A percentile compares a stretch with the other conserved stretches of the same genome.
Conservation (phyloP, 2,113 vertebrate species). For the Dasyornis broadbenti region DNA sequence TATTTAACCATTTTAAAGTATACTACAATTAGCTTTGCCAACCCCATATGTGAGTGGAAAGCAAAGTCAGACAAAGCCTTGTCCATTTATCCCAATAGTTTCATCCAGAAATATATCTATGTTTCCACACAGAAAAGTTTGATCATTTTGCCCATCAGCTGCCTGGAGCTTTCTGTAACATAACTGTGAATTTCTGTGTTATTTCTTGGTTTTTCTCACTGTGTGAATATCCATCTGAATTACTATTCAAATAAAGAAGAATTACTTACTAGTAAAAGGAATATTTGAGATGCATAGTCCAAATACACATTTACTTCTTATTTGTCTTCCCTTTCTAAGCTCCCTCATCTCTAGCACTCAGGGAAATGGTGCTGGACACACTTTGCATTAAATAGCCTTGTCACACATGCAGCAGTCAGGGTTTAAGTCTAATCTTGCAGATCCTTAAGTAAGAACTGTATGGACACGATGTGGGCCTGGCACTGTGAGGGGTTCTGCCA, state of each 20-base stretch:
- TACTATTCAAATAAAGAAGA: neutral
- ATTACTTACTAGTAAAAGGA: neutral
- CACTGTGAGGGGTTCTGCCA: neutral
- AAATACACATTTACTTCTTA: neutral
- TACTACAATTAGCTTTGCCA: neutral
- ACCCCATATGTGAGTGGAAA: neutral
- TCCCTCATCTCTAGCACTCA: neutral
- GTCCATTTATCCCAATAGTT: neutral
- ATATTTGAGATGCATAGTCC: neutral
- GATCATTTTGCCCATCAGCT: neutral
- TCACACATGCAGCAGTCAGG: neutral
- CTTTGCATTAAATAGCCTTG: neutral
- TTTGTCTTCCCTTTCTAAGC: neutral
- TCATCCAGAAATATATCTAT: neutral
- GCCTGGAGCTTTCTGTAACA: neutral
- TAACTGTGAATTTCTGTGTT: neutral
- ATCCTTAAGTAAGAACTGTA: neutral
- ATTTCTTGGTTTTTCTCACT: neutral
- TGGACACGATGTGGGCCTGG: neutral
- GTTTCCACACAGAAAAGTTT: neutral
- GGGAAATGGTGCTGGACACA: neutral
- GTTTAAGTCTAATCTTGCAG: neutral
- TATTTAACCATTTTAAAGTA: neutral
- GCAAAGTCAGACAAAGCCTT: neutral
- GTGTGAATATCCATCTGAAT: neutral